Evolutionary conservation across 2,113 vertebrate genomes (phyloP), one percentile per base, ranked within the genome.

Genomic region (Ceyx cyanopectus): DNA sequence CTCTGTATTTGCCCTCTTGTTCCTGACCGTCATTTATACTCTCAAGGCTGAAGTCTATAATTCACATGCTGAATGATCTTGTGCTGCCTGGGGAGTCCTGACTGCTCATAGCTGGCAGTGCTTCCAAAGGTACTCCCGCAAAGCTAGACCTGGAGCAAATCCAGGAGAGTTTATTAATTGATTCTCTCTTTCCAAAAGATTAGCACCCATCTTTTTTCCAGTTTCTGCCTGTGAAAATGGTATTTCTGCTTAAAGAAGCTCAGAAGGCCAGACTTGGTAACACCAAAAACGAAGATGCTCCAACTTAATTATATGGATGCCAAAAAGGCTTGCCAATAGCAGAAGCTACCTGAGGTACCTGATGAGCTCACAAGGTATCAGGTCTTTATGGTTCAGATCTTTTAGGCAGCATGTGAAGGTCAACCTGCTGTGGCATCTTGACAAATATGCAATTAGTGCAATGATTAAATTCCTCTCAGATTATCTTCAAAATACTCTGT

Each of bases 31-130:
- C 89, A 94, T 68, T 92, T 93, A 91, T 91, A 72, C 79, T 89
- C 76, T 96, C 89, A 91, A 89, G 79, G 85, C 81, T 46, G 23
- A 94, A 82, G 87, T 94, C 92, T 94, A 67, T 95, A 95, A 96
- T 92, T 96, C 93, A 89, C 89, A 82, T 1, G 0, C 23, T 82
- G 65, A 92, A 91, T 12, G 32, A 93, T 93, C 89, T 91, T 19
- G 45, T 87, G 65, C 89, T 92, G 87, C 77, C 92, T 91, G 69
- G 81, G 91, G 89, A 94, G 77, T 41, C 68, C 81, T 89, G 85
- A 32, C 81, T 80, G 75, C 85, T 93, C 13, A 0, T 12, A 89
- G 87, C 82, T 56, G 84, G 81, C 84, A 89, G 24, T 32, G 63
- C 85, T 96, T 96, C 85, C 85, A 87, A 92, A 94, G 85, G 26